A percentile compares a stretch with the other conserved stretches of the same genome.
These are phyloP conservation scores for Drosophila glabriapex DNA, from an alignment of 2,888 invertebrate genomes.

Conservation along the genomic window DNA sequence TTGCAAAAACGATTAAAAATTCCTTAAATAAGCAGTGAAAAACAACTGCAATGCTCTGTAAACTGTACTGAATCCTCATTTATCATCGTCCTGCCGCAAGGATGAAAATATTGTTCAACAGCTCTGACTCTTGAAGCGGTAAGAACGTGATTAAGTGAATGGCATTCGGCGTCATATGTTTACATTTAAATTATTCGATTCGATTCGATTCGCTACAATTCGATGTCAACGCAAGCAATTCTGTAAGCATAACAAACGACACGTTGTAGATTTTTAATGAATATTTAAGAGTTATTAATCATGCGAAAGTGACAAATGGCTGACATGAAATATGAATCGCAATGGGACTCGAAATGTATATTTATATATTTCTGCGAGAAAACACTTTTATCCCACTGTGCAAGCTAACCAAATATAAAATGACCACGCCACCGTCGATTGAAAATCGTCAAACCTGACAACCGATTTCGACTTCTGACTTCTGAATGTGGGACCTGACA, in stretches of 20 bases:
- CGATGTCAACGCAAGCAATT: conserved; percentile 22
- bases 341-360: background rate
- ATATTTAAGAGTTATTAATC: conserved; percentile 68
- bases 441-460: conserved; percentile 31
- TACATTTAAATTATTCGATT: conserved; percentile 72
- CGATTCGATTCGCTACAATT: background rate
- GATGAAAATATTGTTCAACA: conserved; percentile 36
- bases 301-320: conserved; percentile 23
- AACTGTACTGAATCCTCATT: conserved; percentile 39
- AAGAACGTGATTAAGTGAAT: conserved; percentile 75
- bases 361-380: background rate
- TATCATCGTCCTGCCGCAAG: conserved; percentile 35
- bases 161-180: conserved; percentile 58
- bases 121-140: conserved; percentile 38
- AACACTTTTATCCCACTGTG: conserved; percentile 24
- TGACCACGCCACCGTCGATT: conserved; percentile 23
- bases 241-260: conserved; percentile 15
- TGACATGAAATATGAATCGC: conserved; percentile 14
- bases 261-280: conserved; percentile 64
- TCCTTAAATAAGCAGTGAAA: conserved; percentile 5
- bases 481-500: conserved; percentile 1
- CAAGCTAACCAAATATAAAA: conserved; percentile 5
- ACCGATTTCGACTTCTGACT: conserved; percentile 4
- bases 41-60: background rate
- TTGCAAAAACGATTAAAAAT: conserved; percentile 8